Percentiles rank a stretch among this genome's conserved stretches.
Conservation (phyloP, 2,113 vertebrate species). For the Chiloscyllium plagiosum region DNA sequence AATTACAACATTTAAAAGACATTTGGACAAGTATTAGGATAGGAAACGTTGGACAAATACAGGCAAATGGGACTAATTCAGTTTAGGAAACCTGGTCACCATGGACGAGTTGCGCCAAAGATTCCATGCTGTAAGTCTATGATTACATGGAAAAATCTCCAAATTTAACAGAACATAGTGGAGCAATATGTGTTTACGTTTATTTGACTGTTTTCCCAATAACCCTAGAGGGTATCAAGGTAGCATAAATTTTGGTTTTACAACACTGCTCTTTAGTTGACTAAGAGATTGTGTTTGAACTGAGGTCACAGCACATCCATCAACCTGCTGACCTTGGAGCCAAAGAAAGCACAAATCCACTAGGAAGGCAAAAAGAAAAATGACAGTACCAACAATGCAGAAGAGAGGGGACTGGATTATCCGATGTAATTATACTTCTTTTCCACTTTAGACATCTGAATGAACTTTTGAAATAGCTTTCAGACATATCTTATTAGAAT, state of each 20-base stretch:
- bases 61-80: too few relatives aligned
- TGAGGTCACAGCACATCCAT: not conserved
- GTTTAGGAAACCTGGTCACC: too few relatives aligned
- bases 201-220: not conserved
- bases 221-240: not conserved
- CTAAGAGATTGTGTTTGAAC: not conserved
- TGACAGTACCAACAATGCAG: not conserved
- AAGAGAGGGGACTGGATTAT: not conserved
- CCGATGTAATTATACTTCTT: not conserved
- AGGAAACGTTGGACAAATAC: too few relatives aligned
- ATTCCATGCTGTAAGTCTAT: too few relatives aligned
- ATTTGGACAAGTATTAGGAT: too few relatives aligned
- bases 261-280: not conserved
- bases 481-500: not conserved
- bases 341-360: not conserved
- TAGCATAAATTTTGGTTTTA: not conserved
- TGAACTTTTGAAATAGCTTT: not conserved
- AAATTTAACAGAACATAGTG: not conserved
- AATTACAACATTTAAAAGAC: too few relatives aligned
- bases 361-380: not conserved
- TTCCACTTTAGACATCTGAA: not conserved
- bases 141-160: not conserved
- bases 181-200: not conserved
- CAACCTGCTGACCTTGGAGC: not conserved
- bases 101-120: too few relatives aligned